Percentiles rank a stretch among this genome's conserved stretches.
Conservation (phyloP, 2,797 vertebrate species). For the Spatula versicolor region DNA sequence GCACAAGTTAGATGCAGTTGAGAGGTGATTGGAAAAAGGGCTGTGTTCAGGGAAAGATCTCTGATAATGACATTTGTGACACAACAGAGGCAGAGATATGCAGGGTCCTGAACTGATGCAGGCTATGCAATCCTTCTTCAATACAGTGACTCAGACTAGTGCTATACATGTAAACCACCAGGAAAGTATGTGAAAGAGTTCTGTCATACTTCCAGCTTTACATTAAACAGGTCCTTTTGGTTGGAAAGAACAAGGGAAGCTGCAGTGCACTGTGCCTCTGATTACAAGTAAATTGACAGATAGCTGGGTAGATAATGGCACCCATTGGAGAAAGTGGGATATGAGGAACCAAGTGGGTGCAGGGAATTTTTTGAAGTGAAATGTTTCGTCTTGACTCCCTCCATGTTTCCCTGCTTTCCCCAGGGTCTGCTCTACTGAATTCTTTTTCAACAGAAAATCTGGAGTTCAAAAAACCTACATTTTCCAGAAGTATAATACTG, state of each 20-base stretch:
- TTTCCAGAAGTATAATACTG: not conserved
- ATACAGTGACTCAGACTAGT: not conserved
- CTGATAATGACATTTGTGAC: not conserved
- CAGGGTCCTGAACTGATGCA: not conserved
- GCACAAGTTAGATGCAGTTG: not conserved
- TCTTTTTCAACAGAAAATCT: not conserved
- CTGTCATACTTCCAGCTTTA: not conserved
- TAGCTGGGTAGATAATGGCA: not conserved
- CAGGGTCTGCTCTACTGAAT: not conserved
- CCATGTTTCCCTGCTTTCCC: not conserved
- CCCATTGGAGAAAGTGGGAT: not conserved
- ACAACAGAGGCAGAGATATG: not conserved
- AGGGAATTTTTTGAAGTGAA: not conserved
- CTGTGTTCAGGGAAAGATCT: not conserved
- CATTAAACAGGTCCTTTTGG: not conserved
- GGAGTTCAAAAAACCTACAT: not conserved
- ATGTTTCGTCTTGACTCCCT: not conserved
- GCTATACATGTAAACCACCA: not conserved
- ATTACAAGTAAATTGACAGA: not conserved
- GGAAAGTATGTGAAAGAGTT: not conserved
- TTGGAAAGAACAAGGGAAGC: not conserved
- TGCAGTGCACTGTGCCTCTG: not conserved
- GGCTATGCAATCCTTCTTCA: not conserved
- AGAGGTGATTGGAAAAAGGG: not conserved
- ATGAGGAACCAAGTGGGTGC: not conserved